Conservation (phyloP, 2,113 vertebrate species). For the Synodontis membranacea region DNA sequence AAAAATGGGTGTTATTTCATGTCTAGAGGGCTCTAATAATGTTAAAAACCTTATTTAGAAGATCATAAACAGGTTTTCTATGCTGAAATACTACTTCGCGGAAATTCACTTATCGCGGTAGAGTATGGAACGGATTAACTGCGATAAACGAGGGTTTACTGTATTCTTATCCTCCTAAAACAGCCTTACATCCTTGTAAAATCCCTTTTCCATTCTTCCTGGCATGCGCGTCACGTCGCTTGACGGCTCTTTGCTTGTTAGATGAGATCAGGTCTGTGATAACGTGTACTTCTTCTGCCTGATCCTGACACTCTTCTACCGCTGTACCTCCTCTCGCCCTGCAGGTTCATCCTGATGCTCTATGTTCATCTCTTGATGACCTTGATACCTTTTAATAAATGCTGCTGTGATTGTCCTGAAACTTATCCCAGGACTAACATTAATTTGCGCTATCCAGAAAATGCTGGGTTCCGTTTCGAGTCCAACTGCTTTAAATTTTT, state of each 20-base stretch:
- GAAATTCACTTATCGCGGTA: too few relatives aligned
- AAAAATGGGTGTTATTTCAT: too few relatives aligned
- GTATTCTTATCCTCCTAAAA: too few relatives aligned
- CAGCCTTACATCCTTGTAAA: not conserved
- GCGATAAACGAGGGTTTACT: too few relatives aligned
- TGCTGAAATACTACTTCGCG: too few relatives aligned
- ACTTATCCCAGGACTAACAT: not conserved
- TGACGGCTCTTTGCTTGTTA: not conserved
- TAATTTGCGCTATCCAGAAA: not conserved
- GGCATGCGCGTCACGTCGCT: not conserved
- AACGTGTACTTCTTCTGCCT: not conserved
- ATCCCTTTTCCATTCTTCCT: not conserved
- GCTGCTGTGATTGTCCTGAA: not conserved
- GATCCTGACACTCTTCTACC: not conserved
- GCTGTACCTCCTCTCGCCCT: not conserved
- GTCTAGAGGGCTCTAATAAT: too few relatives aligned
- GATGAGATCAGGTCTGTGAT: not conserved
- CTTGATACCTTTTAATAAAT: not conserved
- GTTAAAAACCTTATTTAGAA: too few relatives aligned
- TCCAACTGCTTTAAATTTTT: not conserved
- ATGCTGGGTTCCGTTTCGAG: not conserved
- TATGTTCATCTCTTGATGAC: not conserved
- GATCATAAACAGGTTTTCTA: too few relatives aligned
- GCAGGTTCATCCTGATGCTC: not conserved
- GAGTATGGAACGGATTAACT: too few relatives aligned